phyloP scores from a whole-genome alignment of 1,140 invertebrate genomes.

The Meteorus sp. region DNA sequence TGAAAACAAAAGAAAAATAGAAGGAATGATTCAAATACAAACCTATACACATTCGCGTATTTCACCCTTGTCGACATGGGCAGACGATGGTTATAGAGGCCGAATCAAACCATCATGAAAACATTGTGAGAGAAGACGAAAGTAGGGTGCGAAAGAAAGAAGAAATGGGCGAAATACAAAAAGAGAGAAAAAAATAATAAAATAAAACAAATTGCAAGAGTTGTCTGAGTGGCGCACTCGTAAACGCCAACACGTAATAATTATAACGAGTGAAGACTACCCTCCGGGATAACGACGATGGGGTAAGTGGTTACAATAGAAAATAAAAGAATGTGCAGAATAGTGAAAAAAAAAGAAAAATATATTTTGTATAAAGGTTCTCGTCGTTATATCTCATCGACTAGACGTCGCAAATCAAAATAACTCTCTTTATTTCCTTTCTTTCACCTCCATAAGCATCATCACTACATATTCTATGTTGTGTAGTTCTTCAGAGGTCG shows the following conservation, averaged over 20 bases:
- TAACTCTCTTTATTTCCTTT: neutral
- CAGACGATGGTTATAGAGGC: conserved; percentile 16
- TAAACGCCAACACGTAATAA: conserved; percentile 56
- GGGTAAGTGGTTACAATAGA: conserved; percentile 19
- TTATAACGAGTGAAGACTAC: conserved; percentile 47
- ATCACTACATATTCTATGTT: neutral
- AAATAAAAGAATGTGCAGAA: conserved; percentile 18
- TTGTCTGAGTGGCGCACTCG: conserved; percentile 34
- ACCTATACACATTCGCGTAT: too few species aligned
- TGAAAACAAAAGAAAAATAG: too few species aligned
- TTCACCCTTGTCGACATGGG: too few species aligned
- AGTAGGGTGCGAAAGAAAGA: neutral
- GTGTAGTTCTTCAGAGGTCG: neutral
- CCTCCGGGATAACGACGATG: conserved; percentile 27
- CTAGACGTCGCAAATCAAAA: conserved; percentile 41
- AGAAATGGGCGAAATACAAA: neutral
- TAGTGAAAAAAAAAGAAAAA: conserved; percentile 6
- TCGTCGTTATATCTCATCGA: conserved; percentile 35
- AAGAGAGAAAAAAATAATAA: neutral
- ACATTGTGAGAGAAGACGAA: conserved; percentile 16
- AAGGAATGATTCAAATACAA: conserved; percentile 2
- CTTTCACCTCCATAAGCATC: neutral
- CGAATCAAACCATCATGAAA: conserved; percentile 26
- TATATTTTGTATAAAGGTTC: too few species aligned
- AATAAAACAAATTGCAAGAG: too few species aligned